A percentile compares a stretch with the other conserved stretches of the same genome.
Conservation (phyloP, 2,888 invertebrate genomes). For the Drosophila mayaguana region DNA sequence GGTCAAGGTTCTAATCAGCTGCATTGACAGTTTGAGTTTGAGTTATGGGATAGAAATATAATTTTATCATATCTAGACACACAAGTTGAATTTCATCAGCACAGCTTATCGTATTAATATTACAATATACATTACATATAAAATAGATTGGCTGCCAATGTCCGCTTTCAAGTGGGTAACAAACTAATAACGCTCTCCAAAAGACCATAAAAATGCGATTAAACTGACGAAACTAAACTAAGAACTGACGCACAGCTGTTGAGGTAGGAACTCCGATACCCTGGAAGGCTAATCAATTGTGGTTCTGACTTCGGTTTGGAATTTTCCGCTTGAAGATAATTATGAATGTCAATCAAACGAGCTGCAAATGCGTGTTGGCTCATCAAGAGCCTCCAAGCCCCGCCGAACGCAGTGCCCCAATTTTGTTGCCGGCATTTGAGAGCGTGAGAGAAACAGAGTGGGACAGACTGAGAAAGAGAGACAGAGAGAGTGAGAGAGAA, state of each 20-base stretch:
- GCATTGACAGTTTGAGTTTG: not conserved
- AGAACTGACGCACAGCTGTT: not conserved
- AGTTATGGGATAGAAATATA: not conserved
- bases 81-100: not conserved
- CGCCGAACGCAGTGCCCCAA: slow-evolving; percentile 7
- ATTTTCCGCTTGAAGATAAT: slow-evolving; percentile 74
- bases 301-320: slow-evolving; percentile 38
- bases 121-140: not conserved
- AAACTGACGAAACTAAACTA: slow-evolving; percentile 23
- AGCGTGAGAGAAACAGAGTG: not conserved
- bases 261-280: not conserved
- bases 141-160: not conserved
- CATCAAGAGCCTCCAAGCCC: not conserved
- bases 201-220: slow-evolving; percentile 31
- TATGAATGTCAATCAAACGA: slow-evolving; percentile 61
- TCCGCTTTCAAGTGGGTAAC: not conserved
- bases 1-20: not conserved
- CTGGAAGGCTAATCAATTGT: slow-evolving; percentile 43
- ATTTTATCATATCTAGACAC: not conserved
- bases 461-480: not conserved
- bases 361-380: slow-evolving; percentile 49
- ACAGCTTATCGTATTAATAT: not conserved
- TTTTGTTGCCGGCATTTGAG: slow-evolving; percentile 31
- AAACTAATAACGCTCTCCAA: not conserved
- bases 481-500: slow-evolving; percentile 6